Conservation (phyloP, 2,113 vertebrate genomes). For the Ancistrus triradiatus region DNA sequence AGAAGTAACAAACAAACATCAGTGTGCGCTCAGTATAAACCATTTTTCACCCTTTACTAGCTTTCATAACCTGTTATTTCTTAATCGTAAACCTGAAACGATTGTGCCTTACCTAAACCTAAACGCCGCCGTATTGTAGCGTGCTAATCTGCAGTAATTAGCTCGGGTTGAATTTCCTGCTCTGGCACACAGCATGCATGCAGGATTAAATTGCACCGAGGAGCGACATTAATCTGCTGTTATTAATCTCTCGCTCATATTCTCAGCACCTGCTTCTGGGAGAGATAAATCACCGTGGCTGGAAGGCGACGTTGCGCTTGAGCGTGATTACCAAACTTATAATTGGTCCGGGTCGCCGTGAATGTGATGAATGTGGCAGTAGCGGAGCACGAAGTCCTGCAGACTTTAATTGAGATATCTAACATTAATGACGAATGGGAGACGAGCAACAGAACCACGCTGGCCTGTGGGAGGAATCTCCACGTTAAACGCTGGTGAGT, state of each 20-base stretch:
- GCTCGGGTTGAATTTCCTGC: slow-evolving; percentile 38
- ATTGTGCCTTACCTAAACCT: too few relatives aligned
- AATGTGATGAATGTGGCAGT: slow-evolving; percentile 68
- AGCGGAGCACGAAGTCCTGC: neutral
- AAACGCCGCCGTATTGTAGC: neutral
- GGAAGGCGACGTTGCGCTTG: slow-evolving; percentile 57
- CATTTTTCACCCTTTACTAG: too few relatives aligned
- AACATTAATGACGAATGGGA: slow-evolving; percentile 31
- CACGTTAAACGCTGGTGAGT: slow-evolving; percentile 16
- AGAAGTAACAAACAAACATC: too few relatives aligned
- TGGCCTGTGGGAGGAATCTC: neutral
- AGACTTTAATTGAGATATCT: slow-evolving; percentile 37
- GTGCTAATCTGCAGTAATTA: slow-evolving; percentile 33
- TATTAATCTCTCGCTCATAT: slow-evolving; percentile 65
- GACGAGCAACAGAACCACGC: neutral
- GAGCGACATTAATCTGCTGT: slow-evolving; percentile 67
- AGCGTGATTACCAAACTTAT: slow-evolving; percentile 62
- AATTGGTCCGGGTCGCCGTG: slow-evolving; percentile 61
- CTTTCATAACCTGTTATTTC: too few relatives aligned
- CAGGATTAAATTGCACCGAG: slow-evolving; percentile 59
- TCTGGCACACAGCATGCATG: slow-evolving; percentile 46
- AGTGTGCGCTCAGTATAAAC: too few relatives aligned
- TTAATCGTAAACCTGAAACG: slow-evolving; percentile 11
- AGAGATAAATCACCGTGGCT: slow-evolving; percentile 62
- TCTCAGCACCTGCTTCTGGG: slow-evolving; percentile 21